These are phyloP conservation scores for Bilobella aurantiaca DNA, from an alignment of 1,140 invertebrate genomes.

Conservation along the genomic window DNA sequence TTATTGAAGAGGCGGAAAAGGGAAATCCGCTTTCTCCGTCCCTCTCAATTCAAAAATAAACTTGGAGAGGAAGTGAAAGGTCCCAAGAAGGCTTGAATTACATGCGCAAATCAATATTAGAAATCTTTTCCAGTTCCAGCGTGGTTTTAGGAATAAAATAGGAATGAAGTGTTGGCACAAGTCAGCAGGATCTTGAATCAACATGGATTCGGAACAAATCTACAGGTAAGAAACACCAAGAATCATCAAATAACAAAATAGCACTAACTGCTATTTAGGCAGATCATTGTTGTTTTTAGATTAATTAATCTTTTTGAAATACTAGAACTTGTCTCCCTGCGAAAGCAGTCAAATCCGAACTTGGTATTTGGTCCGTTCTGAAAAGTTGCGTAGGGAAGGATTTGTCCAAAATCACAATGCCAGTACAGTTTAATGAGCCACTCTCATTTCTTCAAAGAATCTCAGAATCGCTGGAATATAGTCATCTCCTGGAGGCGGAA, in stretches of 20 bases:
- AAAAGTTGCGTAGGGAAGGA: slow-evolving; percentile 89
- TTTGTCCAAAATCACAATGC: slow-evolving; percentile 94
- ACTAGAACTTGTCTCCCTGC: slow-evolving; percentile 25
- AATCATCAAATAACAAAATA: no score
- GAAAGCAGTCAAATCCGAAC: slow-evolving; percentile 49
- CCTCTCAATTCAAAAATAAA: neutral
- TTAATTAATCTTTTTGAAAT: neutral
- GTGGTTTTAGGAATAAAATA: no score
- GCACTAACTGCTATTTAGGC: no score
- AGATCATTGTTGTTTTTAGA: no score
- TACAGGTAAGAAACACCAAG: no score
- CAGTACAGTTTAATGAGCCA: slow-evolving; percentile 93
- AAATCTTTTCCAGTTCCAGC: neutral
- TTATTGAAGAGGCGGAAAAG: neutral
- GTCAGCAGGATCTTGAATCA: no score
- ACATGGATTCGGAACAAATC: no score
- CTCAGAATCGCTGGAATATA: slow-evolving; percentile 90
- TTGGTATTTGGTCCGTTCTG: slow-evolving; percentile 87
- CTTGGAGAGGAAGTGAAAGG: neutral
- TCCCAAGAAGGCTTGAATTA: no score
- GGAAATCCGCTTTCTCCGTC: neutral
- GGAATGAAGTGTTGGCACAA: no score
- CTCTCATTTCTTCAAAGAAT: slow-evolving; percentile 88
- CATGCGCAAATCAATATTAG: neutral
- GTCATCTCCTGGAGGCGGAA: slow-evolving; percentile 61